Evolutionary conservation across 2,888 invertebrate species (phyloP).

Genomic region (Mythimna pallens): DNA sequence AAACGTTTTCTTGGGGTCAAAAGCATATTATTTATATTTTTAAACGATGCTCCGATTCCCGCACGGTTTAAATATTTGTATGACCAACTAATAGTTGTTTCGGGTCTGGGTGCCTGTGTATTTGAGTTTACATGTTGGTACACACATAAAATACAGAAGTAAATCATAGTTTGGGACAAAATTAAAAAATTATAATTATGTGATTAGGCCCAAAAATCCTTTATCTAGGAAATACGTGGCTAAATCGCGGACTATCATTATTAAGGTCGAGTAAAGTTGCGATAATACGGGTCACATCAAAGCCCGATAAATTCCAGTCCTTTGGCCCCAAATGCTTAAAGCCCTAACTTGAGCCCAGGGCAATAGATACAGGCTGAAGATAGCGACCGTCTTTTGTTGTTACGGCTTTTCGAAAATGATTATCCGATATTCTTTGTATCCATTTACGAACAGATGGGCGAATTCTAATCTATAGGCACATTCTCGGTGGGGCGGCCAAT

Average conservation of each 20-base stretch:
- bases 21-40: too few relatives aligned
- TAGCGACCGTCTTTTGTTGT: constrained; percentile 2
- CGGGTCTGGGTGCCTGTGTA: too few relatives aligned
- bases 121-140: too few relatives aligned
- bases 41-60: too few relatives aligned
- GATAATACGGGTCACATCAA: neutral
- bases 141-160: too few relatives aligned
- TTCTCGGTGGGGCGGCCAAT: constrained; percentile 8
- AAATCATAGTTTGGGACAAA: too few relatives aligned
- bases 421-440: constrained; percentile 17
- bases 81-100: too few relatives aligned
- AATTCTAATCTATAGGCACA: constrained; percentile 10
- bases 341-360: neutral
- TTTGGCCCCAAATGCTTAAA: neutral
- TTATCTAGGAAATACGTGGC: too few relatives aligned
- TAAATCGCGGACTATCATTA: neutral
- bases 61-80: too few relatives aligned
- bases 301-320: neutral
- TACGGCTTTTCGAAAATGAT: constrained; percentile 28
- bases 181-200: too few relatives aligned
- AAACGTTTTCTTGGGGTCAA: too few relatives aligned
- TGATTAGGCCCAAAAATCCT: too few relatives aligned
- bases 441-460: constrained; percentile 14
- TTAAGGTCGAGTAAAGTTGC: neutral
- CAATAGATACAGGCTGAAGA: constrained; percentile 14